Conservation (phyloP, 2,888 invertebrate genomes). For the Epinotia ramella region DNA sequence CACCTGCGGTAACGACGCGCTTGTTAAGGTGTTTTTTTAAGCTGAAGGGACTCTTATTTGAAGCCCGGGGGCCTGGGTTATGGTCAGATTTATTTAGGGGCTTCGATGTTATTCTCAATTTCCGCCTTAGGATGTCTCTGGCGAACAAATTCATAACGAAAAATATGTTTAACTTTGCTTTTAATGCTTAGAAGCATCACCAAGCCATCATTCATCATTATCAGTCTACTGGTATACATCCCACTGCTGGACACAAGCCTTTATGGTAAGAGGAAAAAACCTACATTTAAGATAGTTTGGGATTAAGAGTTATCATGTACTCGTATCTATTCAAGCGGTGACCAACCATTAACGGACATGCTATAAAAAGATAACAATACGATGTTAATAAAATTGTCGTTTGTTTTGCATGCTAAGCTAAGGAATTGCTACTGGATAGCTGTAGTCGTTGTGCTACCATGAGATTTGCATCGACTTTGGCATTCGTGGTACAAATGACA, state of each 20-base stretch:
- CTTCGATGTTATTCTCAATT: neutral
- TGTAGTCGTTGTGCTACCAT: neutral
- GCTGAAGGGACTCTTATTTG: conserved; percentile 24
- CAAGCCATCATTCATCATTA: too few species aligned
- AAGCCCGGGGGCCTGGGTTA: conserved; percentile 12
- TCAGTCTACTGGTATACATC: too few species aligned
- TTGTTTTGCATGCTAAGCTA: neutral
- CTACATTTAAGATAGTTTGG: too few species aligned
- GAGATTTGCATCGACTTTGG: conserved; percentile 3
- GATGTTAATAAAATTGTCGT: neutral
- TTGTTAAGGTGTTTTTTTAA: conserved; percentile 37
- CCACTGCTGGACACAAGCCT: too few species aligned
- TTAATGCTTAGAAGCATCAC: too few species aligned
- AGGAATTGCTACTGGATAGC: neutral
- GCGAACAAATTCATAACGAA: too few species aligned
- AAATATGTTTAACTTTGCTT: too few species aligned
- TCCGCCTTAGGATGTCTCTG: too few species aligned
- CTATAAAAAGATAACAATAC: neutral
- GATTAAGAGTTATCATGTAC: too few species aligned
- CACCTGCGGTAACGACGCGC: conserved; percentile 43
- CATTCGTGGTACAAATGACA: neutral
- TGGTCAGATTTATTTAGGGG: neutral
- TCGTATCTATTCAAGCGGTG: too few species aligned
- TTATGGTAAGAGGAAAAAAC: too few species aligned
- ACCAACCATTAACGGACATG: too few species aligned